Evolutionary conservation across 2,888 invertebrate species (phyloP).

Genomic region (Eupelmus urozonus): DNA sequence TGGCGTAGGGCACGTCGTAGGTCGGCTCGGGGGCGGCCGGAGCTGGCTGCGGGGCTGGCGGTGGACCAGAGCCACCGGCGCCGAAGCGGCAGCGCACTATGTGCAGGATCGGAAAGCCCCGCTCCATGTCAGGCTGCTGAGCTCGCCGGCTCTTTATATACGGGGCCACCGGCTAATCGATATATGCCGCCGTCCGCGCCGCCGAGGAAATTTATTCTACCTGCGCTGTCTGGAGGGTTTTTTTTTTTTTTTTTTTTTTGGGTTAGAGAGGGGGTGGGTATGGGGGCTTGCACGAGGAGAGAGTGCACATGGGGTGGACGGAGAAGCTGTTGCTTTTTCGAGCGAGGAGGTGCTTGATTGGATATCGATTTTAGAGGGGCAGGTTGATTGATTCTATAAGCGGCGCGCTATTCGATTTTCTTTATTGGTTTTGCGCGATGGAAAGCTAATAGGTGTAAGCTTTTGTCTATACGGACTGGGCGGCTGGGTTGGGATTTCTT

Average conservation of each 20-base stretch:
- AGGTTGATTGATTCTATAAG: too few relatives aligned
- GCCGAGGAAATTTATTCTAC: not conserved
- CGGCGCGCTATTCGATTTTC: too few relatives aligned
- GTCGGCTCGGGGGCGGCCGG: constrained; percentile 74
- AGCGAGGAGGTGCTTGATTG: too few relatives aligned
- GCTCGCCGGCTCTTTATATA: not conserved
- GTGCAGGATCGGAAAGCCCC: constrained; percentile 73
- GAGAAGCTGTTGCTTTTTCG: too few relatives aligned
- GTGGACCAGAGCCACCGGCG: constrained; percentile 47
- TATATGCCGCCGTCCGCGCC: constrained; percentile 9
- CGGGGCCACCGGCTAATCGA: constrained; percentile 23
- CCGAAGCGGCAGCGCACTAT: constrained; percentile 74
- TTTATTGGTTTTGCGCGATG: too few relatives aligned
- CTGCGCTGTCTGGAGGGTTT: not conserved
- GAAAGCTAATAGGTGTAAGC: too few relatives aligned
- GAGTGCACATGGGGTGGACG: too few relatives aligned
- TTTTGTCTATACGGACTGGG: too few relatives aligned
- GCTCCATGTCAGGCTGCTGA: constrained; percentile 65
- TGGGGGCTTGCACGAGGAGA: not conserved
- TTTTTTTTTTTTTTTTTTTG: not conserved
- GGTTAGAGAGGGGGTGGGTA: not conserved
- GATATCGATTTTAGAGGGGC: not conserved
- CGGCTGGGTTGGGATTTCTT: too few relatives aligned
- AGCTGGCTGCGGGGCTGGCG: constrained; percentile 79
- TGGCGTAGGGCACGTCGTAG: constrained; percentile 46